Percentiles rank a stretch among this genome's conserved stretches.
These are phyloP conservation scores for Sternarchorhynchus goeldii DNA, from an alignment of 2,797 vertebrate species.

Conservation along the genomic window DNA sequence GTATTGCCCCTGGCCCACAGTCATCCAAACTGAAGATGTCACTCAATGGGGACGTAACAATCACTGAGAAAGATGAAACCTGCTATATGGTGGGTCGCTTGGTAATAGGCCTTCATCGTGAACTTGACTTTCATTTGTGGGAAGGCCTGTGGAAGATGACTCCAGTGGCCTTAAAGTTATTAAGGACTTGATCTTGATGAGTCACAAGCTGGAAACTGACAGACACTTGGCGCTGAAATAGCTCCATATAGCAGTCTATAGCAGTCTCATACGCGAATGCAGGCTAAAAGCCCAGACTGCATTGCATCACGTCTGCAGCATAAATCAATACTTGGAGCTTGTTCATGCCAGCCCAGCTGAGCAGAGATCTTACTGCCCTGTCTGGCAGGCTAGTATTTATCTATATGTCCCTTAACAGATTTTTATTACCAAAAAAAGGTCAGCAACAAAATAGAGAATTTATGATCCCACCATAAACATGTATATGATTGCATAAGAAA, in stretches of 20 bases:
- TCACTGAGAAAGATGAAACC: not conserved
- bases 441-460: too few relatives aligned
- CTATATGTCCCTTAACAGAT: too few relatives aligned
- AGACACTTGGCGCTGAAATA: constrained; percentile 1
- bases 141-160: constrained; percentile 1
- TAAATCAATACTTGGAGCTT: constrained; percentile 35
- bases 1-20: constrained; percentile 11
- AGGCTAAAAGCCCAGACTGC: constrained; percentile 2
- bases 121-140: constrained; percentile 22
- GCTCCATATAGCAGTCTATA: not conserved
- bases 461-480: too few relatives aligned
- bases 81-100: not conserved
- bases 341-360: constrained; percentile 25
- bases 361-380: constrained; percentile 6
- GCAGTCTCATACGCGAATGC: not conserved
- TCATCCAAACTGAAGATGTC: not conserved
- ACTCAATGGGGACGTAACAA: constrained; percentile 11
- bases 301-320: constrained; percentile 5
- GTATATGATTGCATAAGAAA: too few relatives aligned
- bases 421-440: too few relatives aligned
- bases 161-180: constrained; percentile 4
- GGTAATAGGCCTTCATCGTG: not conserved
- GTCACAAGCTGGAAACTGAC: constrained; percentile 24
- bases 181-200: not conserved
- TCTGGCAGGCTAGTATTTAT: not conserved